These are phyloP conservation scores for Solenopsis fugax DNA, from an alignment of 1,140 invertebrate genomes.

Conservation along the genomic window DNA sequence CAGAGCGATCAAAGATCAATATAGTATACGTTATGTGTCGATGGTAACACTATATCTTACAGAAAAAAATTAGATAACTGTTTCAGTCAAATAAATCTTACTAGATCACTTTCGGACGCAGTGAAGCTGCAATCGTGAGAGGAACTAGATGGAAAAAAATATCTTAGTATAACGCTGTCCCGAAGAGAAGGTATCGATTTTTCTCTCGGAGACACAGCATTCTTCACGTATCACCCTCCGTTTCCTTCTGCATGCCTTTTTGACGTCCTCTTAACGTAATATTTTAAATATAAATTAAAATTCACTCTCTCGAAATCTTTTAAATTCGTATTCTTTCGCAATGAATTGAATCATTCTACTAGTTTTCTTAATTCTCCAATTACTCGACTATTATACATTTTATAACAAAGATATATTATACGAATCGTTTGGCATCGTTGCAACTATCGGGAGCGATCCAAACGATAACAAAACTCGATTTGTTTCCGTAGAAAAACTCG, in stretches of 20 bases:
- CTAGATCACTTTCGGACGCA: background rate
- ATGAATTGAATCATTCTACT: background rate
- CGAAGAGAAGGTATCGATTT: background rate
- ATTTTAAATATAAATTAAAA: slow-evolving; percentile 7
- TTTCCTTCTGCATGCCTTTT: background rate
- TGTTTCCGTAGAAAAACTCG: slow-evolving; percentile 22
- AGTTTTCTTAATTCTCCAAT: slow-evolving; percentile 16
- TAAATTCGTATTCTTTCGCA: background rate
- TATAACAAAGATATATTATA: slow-evolving; percentile 47
- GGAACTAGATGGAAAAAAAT: background rate
- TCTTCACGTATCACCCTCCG: background rate
- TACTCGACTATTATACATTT: background rate
- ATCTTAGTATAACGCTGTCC: background rate
- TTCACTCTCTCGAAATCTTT: background rate
- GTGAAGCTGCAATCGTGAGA: slow-evolving; percentile 18
- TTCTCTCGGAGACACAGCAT: slow-evolving; percentile 1
- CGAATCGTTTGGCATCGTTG: slow-evolving; percentile 39
- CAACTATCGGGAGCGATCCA: slow-evolving; percentile 18
- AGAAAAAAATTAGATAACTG: slow-evolving; percentile 19
- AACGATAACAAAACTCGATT: slow-evolving; percentile 39
- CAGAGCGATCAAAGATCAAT: background rate
- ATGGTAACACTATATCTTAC: slow-evolving; percentile 24
- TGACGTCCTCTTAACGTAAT: background rate
- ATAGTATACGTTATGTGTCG: background rate
- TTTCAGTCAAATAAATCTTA: slow-evolving; percentile 18